Base-by-base conservation (phyloP, 37 sponge, comb jelly and placozoan genomes). In the Spongia lamella region DNA sequence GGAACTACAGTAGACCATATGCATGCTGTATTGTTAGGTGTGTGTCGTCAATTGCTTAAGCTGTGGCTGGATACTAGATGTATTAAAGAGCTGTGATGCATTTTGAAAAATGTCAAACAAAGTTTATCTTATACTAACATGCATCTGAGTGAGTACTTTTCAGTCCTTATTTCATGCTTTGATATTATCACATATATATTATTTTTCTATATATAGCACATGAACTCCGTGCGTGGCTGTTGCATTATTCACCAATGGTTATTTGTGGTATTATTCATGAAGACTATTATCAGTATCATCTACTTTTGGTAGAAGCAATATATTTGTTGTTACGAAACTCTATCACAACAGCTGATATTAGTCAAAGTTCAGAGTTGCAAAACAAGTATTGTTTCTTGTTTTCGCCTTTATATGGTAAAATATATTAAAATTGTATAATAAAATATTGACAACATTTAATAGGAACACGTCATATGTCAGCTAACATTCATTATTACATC, bases 21-120 rank as follows among this genome's bases (percentile, higher is more conserved):
- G 82, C 82, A 81, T 53, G 30, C 51, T n/a, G 64, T 49, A 26
- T 39, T 63, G 34, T 54, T 81, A 22, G 82, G 82, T 30, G 74
- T 81, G 24, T n/a, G 38, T 50, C 50, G 74, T 29, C 73, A 54
- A 53, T 32, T 81, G 33, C 54, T 81, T 11, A 49, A 40, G 33
- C 66, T 81, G 24, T 81, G 82, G 82, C 63, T 81, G 14, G 66
- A 47, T 29, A 63, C 82, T 21, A 61, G 16, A 1, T 29, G 72
- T 39, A 53, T 32, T 34, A 60, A 60, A 2, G 35, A 72, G 33
- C 37, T 54, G 35, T 81, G 82, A 73, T 81, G 72, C 40, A 19
- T 83, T 3, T 68, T 69, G 22, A 35, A 24, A n/a, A n/a, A n/a
- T n/a, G n/a, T n/a, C n/a, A n/a, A n/a, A n/a, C n/a, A n/a, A n/a